Percentiles rank a stretch among this genome's conserved stretches.
Conservation (phyloP, 2,888 invertebrate species). For the Heliconius sara region DNA sequence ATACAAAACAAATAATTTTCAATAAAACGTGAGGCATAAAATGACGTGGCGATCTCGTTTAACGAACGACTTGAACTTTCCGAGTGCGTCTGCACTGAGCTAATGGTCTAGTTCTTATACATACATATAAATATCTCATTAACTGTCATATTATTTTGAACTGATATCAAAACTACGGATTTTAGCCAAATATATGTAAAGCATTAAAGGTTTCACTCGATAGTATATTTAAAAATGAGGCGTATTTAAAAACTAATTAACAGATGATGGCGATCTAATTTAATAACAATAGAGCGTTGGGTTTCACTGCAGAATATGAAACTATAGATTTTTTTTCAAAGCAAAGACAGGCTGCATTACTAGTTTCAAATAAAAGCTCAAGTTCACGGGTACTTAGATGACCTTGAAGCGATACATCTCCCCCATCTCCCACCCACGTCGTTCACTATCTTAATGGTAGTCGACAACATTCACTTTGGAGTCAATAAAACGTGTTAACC, state of each 20-base stretch:
- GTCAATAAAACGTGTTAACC: constrained; percentile 47
- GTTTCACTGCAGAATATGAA: too few species aligned
- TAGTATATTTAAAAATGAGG: too few species aligned
- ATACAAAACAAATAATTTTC: not conserved
- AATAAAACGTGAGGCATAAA: constrained; percentile 9
- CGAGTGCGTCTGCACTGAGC: constrained; percentile 19
- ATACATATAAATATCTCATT: not conserved
- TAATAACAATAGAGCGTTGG: too few species aligned
- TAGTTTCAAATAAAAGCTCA: not conserved
- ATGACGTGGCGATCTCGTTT: constrained; percentile 16
- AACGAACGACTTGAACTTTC: constrained; percentile 25
- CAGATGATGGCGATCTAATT: too few species aligned
- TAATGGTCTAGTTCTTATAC: constrained; percentile 4
- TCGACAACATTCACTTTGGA: constrained; percentile 50
- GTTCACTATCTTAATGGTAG: constrained; percentile 56
- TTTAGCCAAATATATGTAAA: too few species aligned
- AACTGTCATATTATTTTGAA: too few species aligned
- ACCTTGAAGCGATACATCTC: constrained; percentile 42
- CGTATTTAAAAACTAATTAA: too few species aligned
- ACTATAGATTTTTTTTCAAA: not conserved
- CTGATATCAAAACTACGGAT: too few species aligned
- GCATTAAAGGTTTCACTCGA: too few species aligned
- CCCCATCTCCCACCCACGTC: constrained; percentile 59
- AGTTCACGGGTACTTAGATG: constrained; percentile 9
- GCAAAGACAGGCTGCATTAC: not conserved